phyloP scores from a whole-genome alignment of 1,140 invertebrate species.

The Saccostrea echinata region DNA sequence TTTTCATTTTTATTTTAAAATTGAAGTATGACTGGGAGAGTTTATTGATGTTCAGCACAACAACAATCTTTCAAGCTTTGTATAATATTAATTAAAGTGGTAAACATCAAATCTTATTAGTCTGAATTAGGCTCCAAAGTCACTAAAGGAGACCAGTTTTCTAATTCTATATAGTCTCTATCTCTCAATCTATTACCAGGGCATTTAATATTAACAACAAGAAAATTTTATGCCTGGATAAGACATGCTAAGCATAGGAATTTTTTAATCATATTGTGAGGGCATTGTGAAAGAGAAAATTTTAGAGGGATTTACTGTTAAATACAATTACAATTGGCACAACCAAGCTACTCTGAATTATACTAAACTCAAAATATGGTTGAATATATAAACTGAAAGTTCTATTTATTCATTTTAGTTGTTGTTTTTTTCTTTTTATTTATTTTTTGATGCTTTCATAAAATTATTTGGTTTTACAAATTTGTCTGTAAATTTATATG shows the following conservation, averaged over 20 bases:
- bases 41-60: not conserved
- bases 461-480: not conserved
- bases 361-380: not conserved
- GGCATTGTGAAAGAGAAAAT: conserved; percentile 6
- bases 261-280: conserved; percentile 30
- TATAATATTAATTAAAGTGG: conserved; percentile 4
- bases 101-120: conserved; percentile 19
- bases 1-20: not conserved
- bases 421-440: too few species aligned
- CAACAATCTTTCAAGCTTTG: not conserved
- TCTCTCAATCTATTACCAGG: conserved; percentile 19
- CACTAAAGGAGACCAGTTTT: not conserved
- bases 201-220: conserved; percentile 31
- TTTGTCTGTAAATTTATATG: not conserved
- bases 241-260: conserved; percentile 18
- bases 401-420: too few species aligned
- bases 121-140: not conserved
- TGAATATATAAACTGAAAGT: not conserved
- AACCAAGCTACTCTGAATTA: not conserved
- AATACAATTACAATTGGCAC: not conserved
- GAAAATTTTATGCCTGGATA: conserved; percentile 5
- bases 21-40: not conserved
- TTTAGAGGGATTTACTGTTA: conserved; percentile 18
- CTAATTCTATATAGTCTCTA: not conserved
- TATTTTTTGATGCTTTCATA: not conserved